phyloP scores from a whole-genome alignment of 2,888 invertebrate genomes.

The Maniola hyperantus region DNA sequence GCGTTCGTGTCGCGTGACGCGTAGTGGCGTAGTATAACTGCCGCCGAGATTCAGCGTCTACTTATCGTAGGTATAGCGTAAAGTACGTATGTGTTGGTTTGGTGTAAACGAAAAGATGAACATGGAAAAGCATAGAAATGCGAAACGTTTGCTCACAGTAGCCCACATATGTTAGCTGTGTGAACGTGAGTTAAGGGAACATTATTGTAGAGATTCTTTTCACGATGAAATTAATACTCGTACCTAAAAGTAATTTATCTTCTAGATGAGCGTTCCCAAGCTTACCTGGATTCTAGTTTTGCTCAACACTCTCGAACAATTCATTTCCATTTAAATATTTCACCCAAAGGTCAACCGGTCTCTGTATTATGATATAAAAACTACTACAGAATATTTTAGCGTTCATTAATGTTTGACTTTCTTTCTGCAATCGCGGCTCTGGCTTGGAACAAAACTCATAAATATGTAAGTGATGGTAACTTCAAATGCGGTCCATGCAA shows the following conservation, averaged over 20 bases:
- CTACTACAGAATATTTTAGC: constrained; percentile 76
- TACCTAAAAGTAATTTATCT: not conserved
- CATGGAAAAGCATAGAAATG: too few relatives aligned
- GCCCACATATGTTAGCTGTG: too few relatives aligned
- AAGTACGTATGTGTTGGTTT: too few relatives aligned
- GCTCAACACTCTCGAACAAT: constrained; percentile 31
- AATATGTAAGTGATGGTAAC: constrained; percentile 72
- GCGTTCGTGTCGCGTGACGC: too few relatives aligned
- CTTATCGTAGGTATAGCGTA: too few relatives aligned
- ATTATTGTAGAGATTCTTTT: too few relatives aligned
- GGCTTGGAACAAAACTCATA: constrained; percentile 74
- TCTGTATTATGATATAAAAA: constrained; percentile 69
- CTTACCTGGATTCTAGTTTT: not conserved
- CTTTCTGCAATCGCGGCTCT: constrained; percentile 66
- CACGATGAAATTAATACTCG: not conserved
- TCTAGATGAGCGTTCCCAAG: not conserved
- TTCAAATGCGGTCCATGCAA: constrained; percentile 65
- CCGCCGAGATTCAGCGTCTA: too few relatives aligned
- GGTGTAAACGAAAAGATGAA: too few relatives aligned
- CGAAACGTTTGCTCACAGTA: too few relatives aligned
- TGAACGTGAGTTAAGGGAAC: too few relatives aligned
- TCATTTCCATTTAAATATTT: constrained; percentile 63
- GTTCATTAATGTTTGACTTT: constrained; percentile 80
- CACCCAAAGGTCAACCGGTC: constrained; percentile 33
- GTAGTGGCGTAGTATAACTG: too few relatives aligned